Evolutionary conservation across 2,888 invertebrate genomes (phyloP), one percentile per base, ranked within the genome.

Genomic region (Hermaeophaga mercurialis): DNA sequence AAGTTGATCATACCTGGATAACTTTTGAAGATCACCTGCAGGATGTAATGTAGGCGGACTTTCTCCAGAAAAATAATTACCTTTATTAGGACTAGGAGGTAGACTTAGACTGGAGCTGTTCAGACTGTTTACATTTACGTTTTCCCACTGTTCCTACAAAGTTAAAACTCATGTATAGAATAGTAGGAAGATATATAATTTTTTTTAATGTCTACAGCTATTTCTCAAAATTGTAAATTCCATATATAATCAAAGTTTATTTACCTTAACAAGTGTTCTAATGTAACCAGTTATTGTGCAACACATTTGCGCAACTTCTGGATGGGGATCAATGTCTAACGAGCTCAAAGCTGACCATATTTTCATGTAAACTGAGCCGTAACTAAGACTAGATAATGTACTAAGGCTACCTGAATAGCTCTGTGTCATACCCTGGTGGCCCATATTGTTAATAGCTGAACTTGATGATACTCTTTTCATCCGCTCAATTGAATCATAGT

Each of bases 241-340:
- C n/a, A n/a, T n/a, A n/a, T n/a, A n/a, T n/a, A 22, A 22, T 22
- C 22, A 22, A 22, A 22, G 4, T 11, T 38, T 38, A 15, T 59
- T 72, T 70, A 88, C 90, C 64, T 74, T 74, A 14, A 73, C 66
- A 80, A 91, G 89, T 68, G 85, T 84, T 56, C 87, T 83, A 65
- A 96, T 87, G 71, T 91, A 84, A 62, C 85, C 85, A 26, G 93
- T 89, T 53, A 96, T 84, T 69, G 85, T 86, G 64, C 83, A 84
- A 4, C 94, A 91, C 82, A 94, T 86, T 54, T 82, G 78, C 1
- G 90, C 83, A 2, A 97, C 92, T 50, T 87, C 86, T 1, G 92
- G 92, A 76, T 90, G 88, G 1, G 98, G 96, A 82, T 99, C 98
- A 58, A 84, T 82, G 55, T 91, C 86, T 70, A 96, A 84, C 56